These are phyloP conservation scores for Nyleta sp. DNA, from an alignment of 2,888 invertebrate genomes.

Conservation along the genomic window DNA sequence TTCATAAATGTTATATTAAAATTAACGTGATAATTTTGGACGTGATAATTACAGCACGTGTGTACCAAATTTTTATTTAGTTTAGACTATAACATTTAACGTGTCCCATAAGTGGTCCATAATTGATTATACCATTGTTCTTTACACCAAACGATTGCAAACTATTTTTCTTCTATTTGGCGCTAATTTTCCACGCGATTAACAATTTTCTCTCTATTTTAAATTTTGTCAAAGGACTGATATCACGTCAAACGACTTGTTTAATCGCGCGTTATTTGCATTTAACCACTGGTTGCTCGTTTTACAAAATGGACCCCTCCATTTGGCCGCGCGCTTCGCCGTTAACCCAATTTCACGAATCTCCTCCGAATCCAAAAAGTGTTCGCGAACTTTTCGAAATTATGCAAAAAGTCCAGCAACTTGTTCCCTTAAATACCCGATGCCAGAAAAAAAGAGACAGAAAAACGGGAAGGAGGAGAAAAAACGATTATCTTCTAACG, in stretches of 20 bases:
- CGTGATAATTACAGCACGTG: too few relatives aligned
- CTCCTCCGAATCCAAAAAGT: background rate
- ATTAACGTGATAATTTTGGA: too few relatives aligned
- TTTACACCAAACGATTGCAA: too few relatives aligned
- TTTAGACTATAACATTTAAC: too few relatives aligned
- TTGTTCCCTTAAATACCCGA: slow-evolving; percentile 3
- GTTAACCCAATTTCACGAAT: slow-evolving; percentile 13
- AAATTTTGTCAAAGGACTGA: background rate
- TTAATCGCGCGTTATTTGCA: background rate
- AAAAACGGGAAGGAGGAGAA: slow-evolving; percentile 4
- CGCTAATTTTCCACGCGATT: too few relatives aligned
- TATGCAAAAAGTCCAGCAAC: slow-evolving; percentile 21
- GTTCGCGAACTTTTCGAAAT: slow-evolving; percentile 14
- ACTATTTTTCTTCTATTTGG: too few relatives aligned
- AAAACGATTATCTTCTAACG: background rate
- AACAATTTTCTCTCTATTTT: too few relatives aligned
- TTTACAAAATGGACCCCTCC: background rate
- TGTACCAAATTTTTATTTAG: too few relatives aligned
- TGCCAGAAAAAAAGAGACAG: background rate
- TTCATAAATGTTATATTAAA: too few relatives aligned
- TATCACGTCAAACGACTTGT: background rate
- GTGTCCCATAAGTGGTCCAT: too few relatives aligned
- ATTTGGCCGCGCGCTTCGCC: background rate
- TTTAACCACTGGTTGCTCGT: background rate
- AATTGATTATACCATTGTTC: too few relatives aligned